Conservation (phyloP, 2,113 vertebrate species). For the Helogale parvula region DNA sequence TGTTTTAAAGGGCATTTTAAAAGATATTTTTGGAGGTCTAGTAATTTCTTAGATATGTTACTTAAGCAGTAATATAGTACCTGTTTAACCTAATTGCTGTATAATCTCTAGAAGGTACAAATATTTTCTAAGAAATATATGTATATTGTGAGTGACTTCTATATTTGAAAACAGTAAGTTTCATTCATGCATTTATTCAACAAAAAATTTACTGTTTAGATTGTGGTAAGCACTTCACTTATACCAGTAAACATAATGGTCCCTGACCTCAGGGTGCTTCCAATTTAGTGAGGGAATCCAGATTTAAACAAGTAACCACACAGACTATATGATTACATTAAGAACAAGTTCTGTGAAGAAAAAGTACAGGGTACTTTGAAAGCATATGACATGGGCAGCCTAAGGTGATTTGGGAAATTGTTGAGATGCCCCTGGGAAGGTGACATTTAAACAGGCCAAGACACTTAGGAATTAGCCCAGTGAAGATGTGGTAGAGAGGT, state of each 20-base stretch:
- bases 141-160: not conserved
- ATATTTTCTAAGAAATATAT: not conserved
- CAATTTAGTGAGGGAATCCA: not conserved
- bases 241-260: not conserved
- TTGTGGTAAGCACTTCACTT: not conserved
- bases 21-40: not conserved
- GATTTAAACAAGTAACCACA: conserved; percentile 1
- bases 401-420: not conserved
- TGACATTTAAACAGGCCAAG: not conserved
- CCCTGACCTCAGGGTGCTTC: not conserved
- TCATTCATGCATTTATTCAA: not conserved
- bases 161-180: conserved; percentile 23
- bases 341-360: not conserved
- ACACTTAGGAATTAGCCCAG: not conserved
- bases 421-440: not conserved
- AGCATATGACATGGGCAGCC: not conserved
- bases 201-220: not conserved
- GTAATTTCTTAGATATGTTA: not conserved
- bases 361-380: not conserved
- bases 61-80: not conserved
- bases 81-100: not conserved
- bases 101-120: not conserved
- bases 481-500: not conserved
- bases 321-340: not conserved
- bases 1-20: not conserved